These are phyloP conservation scores for Limnephilus rhombicus DNA, from an alignment of 2,888 invertebrate genomes.

Conservation along the genomic window DNA sequence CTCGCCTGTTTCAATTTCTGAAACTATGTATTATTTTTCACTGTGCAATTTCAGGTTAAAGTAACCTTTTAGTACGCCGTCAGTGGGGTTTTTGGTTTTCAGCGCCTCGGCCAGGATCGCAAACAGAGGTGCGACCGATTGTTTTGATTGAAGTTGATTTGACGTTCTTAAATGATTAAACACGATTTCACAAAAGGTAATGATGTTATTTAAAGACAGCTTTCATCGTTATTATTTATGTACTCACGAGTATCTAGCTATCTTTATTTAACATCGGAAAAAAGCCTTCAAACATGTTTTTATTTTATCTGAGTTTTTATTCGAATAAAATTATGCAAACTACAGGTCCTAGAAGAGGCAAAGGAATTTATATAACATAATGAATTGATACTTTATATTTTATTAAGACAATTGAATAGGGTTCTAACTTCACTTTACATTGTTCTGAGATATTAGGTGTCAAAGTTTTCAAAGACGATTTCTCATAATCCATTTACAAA, in stretches of 20 bases:
- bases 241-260: too few species aligned
- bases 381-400: too few species aligned
- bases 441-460: too few species aligned
- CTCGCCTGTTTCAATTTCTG: background rate
- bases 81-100: slow-evolving; percentile 26
- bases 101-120: background rate
- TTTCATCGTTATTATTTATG: background rate
- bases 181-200: background rate
- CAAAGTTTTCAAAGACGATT: too few species aligned
- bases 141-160: slow-evolving; percentile 52
- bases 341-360: too few species aligned
- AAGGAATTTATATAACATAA: too few species aligned
- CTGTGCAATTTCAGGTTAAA: slow-evolving; percentile 9
- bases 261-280: too few species aligned
- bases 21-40: background rate
- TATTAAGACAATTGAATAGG: too few species aligned
- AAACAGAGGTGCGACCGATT: slow-evolving; percentile 55
- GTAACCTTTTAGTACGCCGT: slow-evolving; percentile 53
- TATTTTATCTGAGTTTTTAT: background rate
- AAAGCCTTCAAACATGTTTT: too few species aligned
- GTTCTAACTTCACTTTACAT: too few species aligned
- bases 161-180: slow-evolving; percentile 38
- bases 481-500: too few species aligned
- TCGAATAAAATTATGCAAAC: background rate
- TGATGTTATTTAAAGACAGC: background rate